Conservation (phyloP, 2,888 invertebrate genomes). For the Drosophila koepferae region DNA sequence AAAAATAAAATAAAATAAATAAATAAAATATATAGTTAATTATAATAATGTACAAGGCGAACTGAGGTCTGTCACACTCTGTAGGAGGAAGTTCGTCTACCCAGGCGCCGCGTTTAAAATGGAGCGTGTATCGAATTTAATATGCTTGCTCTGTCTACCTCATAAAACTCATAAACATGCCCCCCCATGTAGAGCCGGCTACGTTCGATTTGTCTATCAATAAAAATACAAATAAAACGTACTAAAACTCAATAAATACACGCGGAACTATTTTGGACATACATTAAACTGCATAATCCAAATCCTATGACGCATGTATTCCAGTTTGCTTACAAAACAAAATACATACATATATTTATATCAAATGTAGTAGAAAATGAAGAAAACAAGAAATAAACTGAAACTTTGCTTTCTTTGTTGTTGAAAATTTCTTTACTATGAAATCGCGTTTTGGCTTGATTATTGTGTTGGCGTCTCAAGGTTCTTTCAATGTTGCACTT, state of each 20-base stretch:
- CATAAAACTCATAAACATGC: conserved; percentile 55
- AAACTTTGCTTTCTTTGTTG: conserved; percentile 30
- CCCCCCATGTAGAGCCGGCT: conserved; percentile 22
- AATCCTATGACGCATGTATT: conserved; percentile 21
- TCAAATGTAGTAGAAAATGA: neutral
- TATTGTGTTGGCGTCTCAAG: conserved; percentile 48
- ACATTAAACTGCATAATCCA: conserved; percentile 1
- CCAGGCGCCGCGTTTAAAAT: conserved; percentile 55
- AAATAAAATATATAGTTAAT: conserved; percentile 1
- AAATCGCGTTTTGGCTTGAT: conserved; percentile 17
- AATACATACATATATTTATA: neutral
- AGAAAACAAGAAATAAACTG: conserved; percentile 8
- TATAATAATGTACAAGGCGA: conserved; percentile 58
- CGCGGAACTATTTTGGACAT: conserved; percentile 40
- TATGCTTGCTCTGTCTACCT: conserved; percentile 49
- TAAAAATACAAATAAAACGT: conserved; percentile 18
- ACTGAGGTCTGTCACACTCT: conserved; percentile 53
- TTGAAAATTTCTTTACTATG: conserved; percentile 34
- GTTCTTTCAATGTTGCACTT: conserved; percentile 47
- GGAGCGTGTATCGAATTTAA: conserved; percentile 72
- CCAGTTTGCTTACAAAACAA: conserved; percentile 1
- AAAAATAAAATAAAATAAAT: neutral
- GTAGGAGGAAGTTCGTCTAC: conserved; percentile 65
- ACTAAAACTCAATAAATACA: conserved; percentile 38
- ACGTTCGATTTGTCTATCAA: conserved; percentile 43